Base-by-base conservation (phyloP, 1,140 invertebrate species). In the Semibalanus balanoides region DNA sequence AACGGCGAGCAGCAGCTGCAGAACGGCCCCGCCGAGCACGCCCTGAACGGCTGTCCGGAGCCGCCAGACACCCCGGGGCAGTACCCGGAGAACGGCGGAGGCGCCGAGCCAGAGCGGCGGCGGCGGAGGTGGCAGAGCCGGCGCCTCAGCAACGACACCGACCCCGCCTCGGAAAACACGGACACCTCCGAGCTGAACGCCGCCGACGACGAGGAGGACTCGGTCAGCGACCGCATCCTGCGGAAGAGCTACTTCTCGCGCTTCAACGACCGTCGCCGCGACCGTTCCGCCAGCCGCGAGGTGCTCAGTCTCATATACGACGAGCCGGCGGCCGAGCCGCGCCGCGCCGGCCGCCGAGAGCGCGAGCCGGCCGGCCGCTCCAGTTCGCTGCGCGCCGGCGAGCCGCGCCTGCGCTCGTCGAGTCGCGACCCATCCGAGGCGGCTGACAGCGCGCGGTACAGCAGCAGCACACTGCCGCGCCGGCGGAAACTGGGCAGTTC, bases 161-260 rank as follows among this genome's bases (percentile, higher is more conserved):
- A 64, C 51, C 14, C 51, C 11, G 51, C 51, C 51, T 64, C 51
- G 51, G 51, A 64, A 19, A 64, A 14, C 11, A 64, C 51, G 7
- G 51, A 64, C 51, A 64, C 51, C 11, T 64, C 51, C 11, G 51
- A 64, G 51, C 14, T 64, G 11, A 64, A 64, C 51, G 22, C 51
- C 51, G 51, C 22, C 51, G 51, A 64, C 51, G 51, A 64, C 86
- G 71, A 86, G 85, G 74, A 87, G 84, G 92, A 93, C 81, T 91
- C 90, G 43, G 90, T 95, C 22, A 89, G 90, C 43, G 93, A 96
- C 80, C 86, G 93, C 79, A 95, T 96, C 78, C 86, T 91, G 79
- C 86, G 93, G 29, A 93, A 93, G 82, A 94, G 92, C 82, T 95
- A 93, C 83, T 96, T 94, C 81, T 90, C 90, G 7, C 87, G 92